phyloP scores from a whole-genome alignment of 2,113 vertebrate species.

The Bos javanicus region DNA sequence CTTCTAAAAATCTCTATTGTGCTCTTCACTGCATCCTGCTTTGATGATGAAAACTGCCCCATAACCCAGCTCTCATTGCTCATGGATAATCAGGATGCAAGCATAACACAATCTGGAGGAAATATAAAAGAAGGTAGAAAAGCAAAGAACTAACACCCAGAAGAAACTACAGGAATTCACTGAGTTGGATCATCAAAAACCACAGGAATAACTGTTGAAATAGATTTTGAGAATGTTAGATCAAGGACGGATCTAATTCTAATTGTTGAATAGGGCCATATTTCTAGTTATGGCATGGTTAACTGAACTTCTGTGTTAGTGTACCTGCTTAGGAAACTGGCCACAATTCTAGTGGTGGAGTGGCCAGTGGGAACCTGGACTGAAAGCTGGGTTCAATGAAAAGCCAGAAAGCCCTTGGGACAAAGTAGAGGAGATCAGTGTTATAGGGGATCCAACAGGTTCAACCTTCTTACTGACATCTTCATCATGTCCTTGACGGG shows the following conservation, averaged over 20 bases:
- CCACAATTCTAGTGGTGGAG: not conserved
- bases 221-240: not conserved
- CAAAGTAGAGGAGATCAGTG: not conserved
- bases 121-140: conserved; percentile 11
- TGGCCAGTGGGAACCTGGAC: not conserved
- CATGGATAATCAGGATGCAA: not conserved
- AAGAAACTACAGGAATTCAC: not conserved
- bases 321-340: not conserved
- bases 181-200: not conserved
- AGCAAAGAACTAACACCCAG: not conserved
- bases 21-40: not conserved
- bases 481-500: not conserved
- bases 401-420: conserved; percentile 13
- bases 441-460: not conserved
- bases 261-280: not conserved
- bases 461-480: not conserved
- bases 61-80: not conserved
- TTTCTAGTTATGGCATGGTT: not conserved
- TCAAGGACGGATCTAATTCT: not conserved
- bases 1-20: not conserved
- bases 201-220: not conserved
- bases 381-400: not conserved
- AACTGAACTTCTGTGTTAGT: not conserved
- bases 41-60: not conserved
- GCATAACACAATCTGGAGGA: not conserved